Conservation (phyloP, 1,140 invertebrate species). For the Polypedilum vanderplanki region DNA sequence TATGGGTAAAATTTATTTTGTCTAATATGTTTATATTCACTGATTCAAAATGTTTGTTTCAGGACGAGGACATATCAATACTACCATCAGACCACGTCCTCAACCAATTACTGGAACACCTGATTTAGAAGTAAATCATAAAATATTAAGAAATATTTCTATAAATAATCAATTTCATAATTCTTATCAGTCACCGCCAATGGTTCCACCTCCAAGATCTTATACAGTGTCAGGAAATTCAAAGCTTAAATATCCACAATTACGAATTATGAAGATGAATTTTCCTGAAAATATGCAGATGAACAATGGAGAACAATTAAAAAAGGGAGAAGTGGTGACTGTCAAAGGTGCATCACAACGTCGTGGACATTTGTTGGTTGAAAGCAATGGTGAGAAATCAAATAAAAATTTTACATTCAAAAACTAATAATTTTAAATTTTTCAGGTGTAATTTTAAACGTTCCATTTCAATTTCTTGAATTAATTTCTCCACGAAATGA, state of each 20-base stretch:
- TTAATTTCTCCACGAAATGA: constrained; percentile 32
- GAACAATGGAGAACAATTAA: constrained; percentile 47
- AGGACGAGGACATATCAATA: constrained; percentile 39
- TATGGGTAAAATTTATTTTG: background rate
- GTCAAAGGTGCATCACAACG: constrained; percentile 73
- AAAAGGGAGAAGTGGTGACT: constrained; percentile 74
- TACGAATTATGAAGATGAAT: constrained; percentile 80
- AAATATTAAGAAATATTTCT: constrained; percentile 29
- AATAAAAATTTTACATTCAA: no score
- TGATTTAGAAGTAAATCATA: constrained; percentile 21
- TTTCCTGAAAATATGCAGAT: constrained; percentile 58
- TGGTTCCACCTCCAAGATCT: constrained; percentile 77
- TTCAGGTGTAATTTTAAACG: constrained; percentile 50
- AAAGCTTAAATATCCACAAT: constrained; percentile 89
- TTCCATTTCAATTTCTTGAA: constrained; percentile 82
- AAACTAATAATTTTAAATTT: background rate
- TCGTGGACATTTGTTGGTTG: constrained; percentile 74
- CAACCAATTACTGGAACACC: constrained; percentile 79
- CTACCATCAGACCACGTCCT: constrained; percentile 62
- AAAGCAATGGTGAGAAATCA: constrained; percentile 58
- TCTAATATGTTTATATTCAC: constrained; percentile 31
- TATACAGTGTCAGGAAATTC: constrained; percentile 87
- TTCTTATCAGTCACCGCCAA: constrained; percentile 68
- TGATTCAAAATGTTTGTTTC: constrained; percentile 35
- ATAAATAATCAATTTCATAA: constrained; percentile 9